Base-by-base conservation (phyloP, 2,113 vertebrate species). In the Oriolus oriolus region DNA sequence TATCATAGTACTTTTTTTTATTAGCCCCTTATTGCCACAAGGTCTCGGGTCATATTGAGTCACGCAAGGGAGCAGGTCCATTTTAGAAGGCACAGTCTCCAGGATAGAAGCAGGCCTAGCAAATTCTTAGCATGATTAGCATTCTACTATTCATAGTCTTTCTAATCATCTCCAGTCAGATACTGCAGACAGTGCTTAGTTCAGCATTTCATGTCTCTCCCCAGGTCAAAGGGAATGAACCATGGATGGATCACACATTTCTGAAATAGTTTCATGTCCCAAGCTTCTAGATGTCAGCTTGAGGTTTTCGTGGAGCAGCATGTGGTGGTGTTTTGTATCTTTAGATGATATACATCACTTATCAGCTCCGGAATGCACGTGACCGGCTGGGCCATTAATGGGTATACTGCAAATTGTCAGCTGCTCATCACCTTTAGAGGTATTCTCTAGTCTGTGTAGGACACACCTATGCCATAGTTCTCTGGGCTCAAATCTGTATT, bases 351-450 rank as follows among this genome's bases (percentile, higher is more conserved):
- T 56, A 94, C 59, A 75, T 86, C 63, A 64, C n/a, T 66, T 90
- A 50, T 28, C 75, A 91, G 78, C 59, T 92, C 64, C 92, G 85
- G 92, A 97, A 91, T 74, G 35, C 35, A 74, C 54, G 60, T 95
- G 88, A 90, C 80, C 53, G 84, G 76, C 84, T 49, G 20, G 83
- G 75, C 14, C 63, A 49, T 93, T 75, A 68, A 65, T 69, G 56
- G 87, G 59, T 90, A 74, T 77, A 69, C 53, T 75, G 73, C 73
- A 87, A 92, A 94, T 61, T 93, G 70, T 82, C 73, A 97, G n/a
- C 61, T 19, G 15, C 41, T 86, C 19, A 54, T 87, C 75, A 45
- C 30, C 22, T 61, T 89, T 42, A 63, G 75, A 80, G 37, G 20
- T 59, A 16, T 75, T 71, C 26, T 92, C 10, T 45, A 74, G 41